Evolutionary conservation across 2,113 vertebrate genomes (phyloP), one percentile per base, ranked within the genome.

Genomic region (Bos javanicus): DNA sequence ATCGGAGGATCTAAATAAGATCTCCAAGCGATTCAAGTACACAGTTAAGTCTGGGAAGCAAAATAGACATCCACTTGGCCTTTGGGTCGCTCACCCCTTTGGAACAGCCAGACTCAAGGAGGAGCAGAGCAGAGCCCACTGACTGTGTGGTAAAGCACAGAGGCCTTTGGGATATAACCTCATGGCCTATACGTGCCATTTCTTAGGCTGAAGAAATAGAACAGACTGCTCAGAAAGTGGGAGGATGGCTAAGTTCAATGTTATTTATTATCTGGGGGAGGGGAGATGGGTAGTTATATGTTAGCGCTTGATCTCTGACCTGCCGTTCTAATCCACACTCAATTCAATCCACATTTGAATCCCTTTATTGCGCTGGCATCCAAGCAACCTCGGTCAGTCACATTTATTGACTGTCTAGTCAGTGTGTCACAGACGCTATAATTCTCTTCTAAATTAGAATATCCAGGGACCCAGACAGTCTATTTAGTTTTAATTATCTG

Each of bases 361-460:
- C 81, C n/a, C 52, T 39, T 83, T 56, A 56, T 60, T 50, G 23
- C 16, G 2, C 7, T 88, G 56, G 83, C 71, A 82, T 56, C 71
- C 43, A 71, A 89, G n/a, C 87, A n/a, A 36, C 56, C 56, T 76
- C 25, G 5, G 54, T 74, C 59, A 50, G 33, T 81, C 60, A 54
- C 26, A 25, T 57, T 91, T 93, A 94, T 36, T 90, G 56, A 87
- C 33, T 87, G 26, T 84, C 91, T 92, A 87, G n/a, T 78, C n/a
- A n/a, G 14, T 59, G 12, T 84, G 64, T 52, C 23, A 52, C 23
- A 92, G 36, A 91, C 36, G 10, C 64, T 52, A 30, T 84, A 90
- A 93, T 62, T 96, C 78, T 90, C 67, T 46, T 64, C 83, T 82
- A 95, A 91, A 91, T 80, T 54, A 74, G 59, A n/a, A n/a, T 59